These are phyloP conservation scores for Larimichthys crocea DNA, from an alignment of 2,113 vertebrate genomes.

Conservation along the genomic window DNA sequence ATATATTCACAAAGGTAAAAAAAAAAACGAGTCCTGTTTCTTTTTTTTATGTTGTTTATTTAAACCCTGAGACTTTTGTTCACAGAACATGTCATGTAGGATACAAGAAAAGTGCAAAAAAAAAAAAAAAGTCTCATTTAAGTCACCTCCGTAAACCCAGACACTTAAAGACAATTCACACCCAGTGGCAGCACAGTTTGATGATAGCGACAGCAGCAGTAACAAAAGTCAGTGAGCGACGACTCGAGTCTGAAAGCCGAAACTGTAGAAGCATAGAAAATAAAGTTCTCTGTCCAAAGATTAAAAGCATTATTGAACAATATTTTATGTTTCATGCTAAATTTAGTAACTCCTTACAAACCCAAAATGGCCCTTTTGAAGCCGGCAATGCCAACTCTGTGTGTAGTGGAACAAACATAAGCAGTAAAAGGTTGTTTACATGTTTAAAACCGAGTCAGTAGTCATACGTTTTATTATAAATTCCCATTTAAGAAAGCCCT, in stretches of 20 bases:
- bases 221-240: not conserved
- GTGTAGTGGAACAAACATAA: not conserved
- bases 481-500: not conserved
- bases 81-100: constrained; percentile 46
- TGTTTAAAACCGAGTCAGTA: not conserved
- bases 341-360: not conserved
- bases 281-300: not conserved
- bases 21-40: not conserved
- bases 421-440: not conserved
- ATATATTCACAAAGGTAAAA: constrained; percentile 49
- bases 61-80: constrained; percentile 50
- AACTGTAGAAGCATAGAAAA: not conserved
- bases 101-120: constrained; percentile 49
- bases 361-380: not conserved
- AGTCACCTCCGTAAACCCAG: constrained; percentile 3
- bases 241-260: not conserved
- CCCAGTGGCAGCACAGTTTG: not conserved
- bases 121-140: not conserved
- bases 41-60: constrained; percentile 50
- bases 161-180: constrained; percentile 22
- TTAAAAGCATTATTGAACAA: not conserved
- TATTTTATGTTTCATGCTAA: not conserved
- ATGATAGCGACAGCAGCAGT: not conserved
- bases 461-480: not conserved
- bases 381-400: not conserved